A percentile compares a stretch with the other conserved stretches of the same genome.
phyloP scores from a whole-genome alignment of 2,113 vertebrate genomes.

The Formicarius rufipectus region DNA sequence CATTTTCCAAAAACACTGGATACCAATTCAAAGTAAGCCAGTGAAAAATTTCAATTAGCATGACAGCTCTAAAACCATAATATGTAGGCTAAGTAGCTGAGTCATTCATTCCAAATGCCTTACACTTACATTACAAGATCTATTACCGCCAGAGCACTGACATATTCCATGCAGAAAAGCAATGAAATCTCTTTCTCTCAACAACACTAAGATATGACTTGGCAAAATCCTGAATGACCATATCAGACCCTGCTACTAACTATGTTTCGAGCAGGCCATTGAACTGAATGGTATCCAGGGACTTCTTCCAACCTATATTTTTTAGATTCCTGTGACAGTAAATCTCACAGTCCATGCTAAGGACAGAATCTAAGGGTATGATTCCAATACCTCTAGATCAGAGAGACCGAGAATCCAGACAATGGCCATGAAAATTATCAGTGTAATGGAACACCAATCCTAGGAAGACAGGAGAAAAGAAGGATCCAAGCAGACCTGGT shows the following conservation, averaged over 20 bases:
- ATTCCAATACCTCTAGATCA: not conserved
- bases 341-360: not conserved
- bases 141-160: not conserved
- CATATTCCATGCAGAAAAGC: too few relatives aligned
- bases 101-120: not conserved
- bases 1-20: not conserved
- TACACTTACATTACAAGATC: not conserved
- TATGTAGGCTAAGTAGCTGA: not conserved
- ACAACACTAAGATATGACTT: not conserved
- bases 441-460: too few relatives aligned
- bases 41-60: not conserved
- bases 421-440: not conserved
- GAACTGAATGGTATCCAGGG: too few relatives aligned
- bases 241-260: not conserved
- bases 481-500: not conserved
- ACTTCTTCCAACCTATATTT: not conserved
- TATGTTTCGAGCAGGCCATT: not conserved
- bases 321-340: not conserved
- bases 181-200: not conserved
- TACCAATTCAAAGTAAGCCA: not conserved
- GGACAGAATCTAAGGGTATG: not conserved
- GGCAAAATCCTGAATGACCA: not conserved
- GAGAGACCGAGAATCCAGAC: not conserved
- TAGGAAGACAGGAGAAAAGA: not conserved
- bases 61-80: not conserved